Evolutionary conservation across 1,140 invertebrate genomes (phyloP), one percentile per base, ranked within the genome.

Genomic region (Saccostrea echinata): DNA sequence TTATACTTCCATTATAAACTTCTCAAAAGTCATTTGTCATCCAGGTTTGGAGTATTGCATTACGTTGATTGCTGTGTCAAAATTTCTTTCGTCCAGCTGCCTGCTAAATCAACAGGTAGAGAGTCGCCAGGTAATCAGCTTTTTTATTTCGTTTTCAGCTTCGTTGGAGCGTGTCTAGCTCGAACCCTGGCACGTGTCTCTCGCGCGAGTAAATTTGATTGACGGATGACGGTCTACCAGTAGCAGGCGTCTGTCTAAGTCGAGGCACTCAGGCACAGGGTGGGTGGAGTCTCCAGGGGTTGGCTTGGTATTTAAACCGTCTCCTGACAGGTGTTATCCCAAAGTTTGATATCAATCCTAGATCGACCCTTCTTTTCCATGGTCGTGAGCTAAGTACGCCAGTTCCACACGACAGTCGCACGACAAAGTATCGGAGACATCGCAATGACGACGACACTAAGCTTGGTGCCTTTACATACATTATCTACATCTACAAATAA

Each of bases 401-500:
- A 43, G 27, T 84, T 55, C 84, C 89, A 90, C 89, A 86, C 89
- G 89, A 88, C 86, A 18, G 87, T 57, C 89, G 88, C 89, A 84
- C 87, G 89, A 80, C 87, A 80, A 53, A 83, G 83, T 61, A 61
- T 27, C 68, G 80, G 80, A 55, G 43, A 53, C 71, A 57, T 52
- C n/a, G 83, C 86, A 86, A 90, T 90, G 89, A 88, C 90, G 30
- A 91, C 90, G 51, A 91, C 91, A n/a, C 61, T 91, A 30, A 90
- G 90, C 83, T 90, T 92, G 88, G 90, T 91, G 52, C 90, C 90
- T 21, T 86, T 92, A 81, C 91, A 91, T 53, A 87, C 85, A 30
- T 84, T 88, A n/a, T 84, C 88, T 89, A 76, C 89, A 55, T 84
- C 88, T 71, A 71, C 89, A 61, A 30, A 81, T 53, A 35, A 91